Base-by-base conservation (phyloP, 2,888 invertebrate genomes). In the Drosophila greeni region DNA sequence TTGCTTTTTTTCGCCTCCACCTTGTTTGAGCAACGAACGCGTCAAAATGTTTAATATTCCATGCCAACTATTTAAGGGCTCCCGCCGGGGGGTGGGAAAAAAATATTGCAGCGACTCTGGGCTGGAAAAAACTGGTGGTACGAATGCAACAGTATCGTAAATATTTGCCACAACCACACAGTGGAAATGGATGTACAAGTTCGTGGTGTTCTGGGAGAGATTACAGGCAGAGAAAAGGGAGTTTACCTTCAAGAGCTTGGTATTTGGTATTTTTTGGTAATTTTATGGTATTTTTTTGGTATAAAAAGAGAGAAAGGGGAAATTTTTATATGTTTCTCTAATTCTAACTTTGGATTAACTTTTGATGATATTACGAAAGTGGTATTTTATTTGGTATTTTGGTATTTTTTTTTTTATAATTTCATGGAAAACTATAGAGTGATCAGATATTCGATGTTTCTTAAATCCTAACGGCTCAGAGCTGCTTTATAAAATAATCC, bases 1-100 rank as follows among this genome's bases (percentile, higher is more conserved):
- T 45, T 24, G 45, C 37, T 18, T 45, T 29, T 29, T 1, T 20
- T 20, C 20, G 20, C 6, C 34, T 11, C 3, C 16, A 4, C 23
- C 14, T 20, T 52, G 51, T 62, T 75, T 73, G 54, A 31, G 45
- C 33, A n/a, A n/a, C n/a, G n/a, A 42, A 33, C 54, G 61, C 58
- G 48, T 51, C 55, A 82, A 72, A 74, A 61, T 59, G 69, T 76
- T 76, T 58, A 77, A 82, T 69, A 65, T 70, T 66, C 34, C 36
- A 55, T 55, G 55, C 48, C 51, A 68, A 66, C 66, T 73, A 77
- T 83, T 76, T 61, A 74, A 69, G 60, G 33, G 55, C 11, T 23
- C 9, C 36, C 16, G 1, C 2, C 2, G 20, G 20, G 26, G 26
- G 9, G 26, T n/a, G 20, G 20, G 24, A 12, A 36, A 40, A 67